Evolutionary conservation across 1,140 invertebrate genomes (phyloP), one percentile per base, ranked within the genome.

Genomic region (Bemisia tabaci): DNA sequence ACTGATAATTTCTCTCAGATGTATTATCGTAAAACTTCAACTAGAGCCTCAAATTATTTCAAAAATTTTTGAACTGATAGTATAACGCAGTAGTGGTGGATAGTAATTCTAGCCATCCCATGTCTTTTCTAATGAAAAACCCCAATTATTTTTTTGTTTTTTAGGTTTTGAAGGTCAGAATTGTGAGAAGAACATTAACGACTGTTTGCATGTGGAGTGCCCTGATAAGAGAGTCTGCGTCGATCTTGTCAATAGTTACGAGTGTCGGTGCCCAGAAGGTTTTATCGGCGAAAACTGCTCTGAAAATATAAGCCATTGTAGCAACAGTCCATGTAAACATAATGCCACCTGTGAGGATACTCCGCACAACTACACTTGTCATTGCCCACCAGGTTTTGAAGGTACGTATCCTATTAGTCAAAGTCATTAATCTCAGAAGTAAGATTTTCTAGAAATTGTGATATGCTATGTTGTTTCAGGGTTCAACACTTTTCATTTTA

Each of bases 141-240:
- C 26, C 22, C 9, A 26, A 25, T 63, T 21, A 26, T 63, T 23
- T 59, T 26, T 65, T 59, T 59, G 25, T 26, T 27, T n/a, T 33
- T 26, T 64, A 58, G 66, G 64, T 11, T 66, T 66, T 64, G 63
- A 48, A 67, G 62, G 65, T 59, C 21, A 61, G 62, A 82, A 87
- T 60, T 96, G 93, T 77, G 89, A 94, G 74, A 78, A 82, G 1
- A 90, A 95, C 75, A 87, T 94, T 66, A 86, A 95, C 77, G 93
- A 96, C 76, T 95, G 93, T 78, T 73, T 75, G 21, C 74, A 79
- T 26, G 83, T 82, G 71, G 85, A 90, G 0, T 95, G 92, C 78
- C 78, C 85, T 12, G 89, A 91, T 79, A 82, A 84, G 0, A 88
- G 91, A 23, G 77, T 82, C 11, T 92, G 90, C 77, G 90, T 85